Base-by-base conservation (phyloP, 1,140 invertebrate genomes). In the Anoplophora glabripennis region DNA sequence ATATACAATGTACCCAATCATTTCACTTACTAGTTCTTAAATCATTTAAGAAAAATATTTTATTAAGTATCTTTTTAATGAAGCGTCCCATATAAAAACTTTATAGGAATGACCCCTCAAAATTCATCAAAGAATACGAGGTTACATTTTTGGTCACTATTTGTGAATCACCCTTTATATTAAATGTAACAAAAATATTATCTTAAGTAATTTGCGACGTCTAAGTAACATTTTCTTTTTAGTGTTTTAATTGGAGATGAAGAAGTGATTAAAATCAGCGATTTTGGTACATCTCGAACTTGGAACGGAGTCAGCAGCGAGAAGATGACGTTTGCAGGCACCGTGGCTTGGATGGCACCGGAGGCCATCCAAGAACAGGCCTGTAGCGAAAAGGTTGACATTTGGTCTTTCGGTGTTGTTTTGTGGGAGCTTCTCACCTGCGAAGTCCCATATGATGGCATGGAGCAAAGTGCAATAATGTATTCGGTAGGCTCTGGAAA, bases 341-440 rank as follows among this genome's bases (percentile, higher is more conserved):
- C 96, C 0, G 93, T 97, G 1, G 93, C 94, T 0, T 99, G 96
- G 96, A 99, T 99, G 96, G 96, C 96, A 0, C 97, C 97, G 0
- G 97, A 99, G 80, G 91, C 98, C 7, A 99, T 99, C 58, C 85
- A 94, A 49, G 95, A 96, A 74, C 93, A 98, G 72, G 91, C 91
- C 0, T 98, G 93, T 75, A 96, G 92, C 0, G 95, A 98, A 74
- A 95, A 96, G 79, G 94, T 98, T 0, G 95, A 98, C 74, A 90
- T 98, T 62, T 98, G 95, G 94, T 97, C 94, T 0, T 98, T 89
- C 74, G 96, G 96, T 17, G 94, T 99, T 0, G 94, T 99, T 2
- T 77, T 99, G 11, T 99, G 96, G 96, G 96, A 99, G 77, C 79
- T 99, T 62, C 76, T 99, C 8, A 98, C 94, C 4, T 91, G 93